phyloP scores from a whole-genome alignment of 2,888 invertebrate species.

The Rosalia funebris region DNA sequence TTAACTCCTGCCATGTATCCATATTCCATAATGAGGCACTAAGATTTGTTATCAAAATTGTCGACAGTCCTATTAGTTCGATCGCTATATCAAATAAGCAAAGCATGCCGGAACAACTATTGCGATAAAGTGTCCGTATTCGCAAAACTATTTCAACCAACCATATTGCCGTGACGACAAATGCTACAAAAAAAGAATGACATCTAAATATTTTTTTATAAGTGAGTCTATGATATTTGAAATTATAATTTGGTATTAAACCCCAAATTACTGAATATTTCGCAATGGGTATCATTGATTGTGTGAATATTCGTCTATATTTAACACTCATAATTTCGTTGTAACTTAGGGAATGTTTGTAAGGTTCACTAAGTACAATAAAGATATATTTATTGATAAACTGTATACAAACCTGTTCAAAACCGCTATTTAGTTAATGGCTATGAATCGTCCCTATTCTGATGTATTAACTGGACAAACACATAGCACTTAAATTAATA shows the following conservation, averaged over 20 bases:
- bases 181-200: background rate
- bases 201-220: background rate
- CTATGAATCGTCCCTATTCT: too few relatives aligned
- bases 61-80: background rate
- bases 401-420: too few relatives aligned
- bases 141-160: background rate
- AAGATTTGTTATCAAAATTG: background rate
- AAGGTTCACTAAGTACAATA: too few relatives aligned
- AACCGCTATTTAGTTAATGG: too few relatives aligned
- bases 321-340: too few relatives aligned
- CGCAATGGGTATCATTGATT: too few relatives aligned
- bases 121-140: background rate
- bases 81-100: background rate
- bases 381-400: too few relatives aligned
- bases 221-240: background rate
- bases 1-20: conserved; percentile 4
- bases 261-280: background rate
- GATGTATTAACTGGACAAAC: too few relatives aligned
- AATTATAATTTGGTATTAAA: background rate
- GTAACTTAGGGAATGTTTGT: too few relatives aligned
- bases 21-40: conserved; percentile 3
- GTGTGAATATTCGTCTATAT: too few relatives aligned
- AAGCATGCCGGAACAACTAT: background rate
- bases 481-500: too few relatives aligned
- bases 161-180: background rate